phyloP scores from a whole-genome alignment of 2,797 vertebrate species.

The Kryptolebias ocellatus region DNA sequence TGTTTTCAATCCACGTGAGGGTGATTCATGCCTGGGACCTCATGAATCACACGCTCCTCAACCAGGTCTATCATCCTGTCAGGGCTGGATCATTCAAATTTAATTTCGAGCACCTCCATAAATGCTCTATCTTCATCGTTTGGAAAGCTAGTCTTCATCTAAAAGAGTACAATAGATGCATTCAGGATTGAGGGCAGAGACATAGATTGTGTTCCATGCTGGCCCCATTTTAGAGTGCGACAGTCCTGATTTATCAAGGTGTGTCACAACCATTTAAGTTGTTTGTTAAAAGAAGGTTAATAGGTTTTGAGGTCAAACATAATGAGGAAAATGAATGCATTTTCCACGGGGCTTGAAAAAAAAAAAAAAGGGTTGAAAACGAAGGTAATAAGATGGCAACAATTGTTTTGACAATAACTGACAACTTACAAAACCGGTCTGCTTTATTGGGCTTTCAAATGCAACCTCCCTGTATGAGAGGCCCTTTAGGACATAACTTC shows the following conservation, averaged over 20 bases:
- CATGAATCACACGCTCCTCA: slow-evolving; percentile 3
- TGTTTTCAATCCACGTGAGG: background rate
- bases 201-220: background rate
- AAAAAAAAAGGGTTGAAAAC: background rate
- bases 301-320: slow-evolving; percentile 1
- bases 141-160: slow-evolving; percentile 2
- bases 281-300: slow-evolving; percentile 2
- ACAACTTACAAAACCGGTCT: background rate
- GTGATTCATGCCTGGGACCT: background rate
- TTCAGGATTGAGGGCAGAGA: slow-evolving; percentile 10
- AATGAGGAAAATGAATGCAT: background rate
- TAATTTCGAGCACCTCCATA: slow-evolving; percentile 7
- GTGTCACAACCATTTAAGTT: background rate
- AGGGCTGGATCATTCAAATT: slow-evolving; percentile 31
- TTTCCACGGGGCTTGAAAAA: background rate
- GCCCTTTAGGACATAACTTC: too few relatives aligned
- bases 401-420: background rate
- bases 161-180: slow-evolving; percentile 18
- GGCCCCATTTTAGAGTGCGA: slow-evolving; percentile 36
- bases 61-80: slow-evolving; percentile 21
- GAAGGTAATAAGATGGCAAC: background rate
- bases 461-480: too few relatives aligned
- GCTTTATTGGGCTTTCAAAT: background rate
- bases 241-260: slow-evolving; percentile 12
- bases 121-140: slow-evolving; percentile 28